Evolutionary conservation across 2,888 invertebrate genomes (phyloP), one percentile per base, ranked within the genome.

Genomic region (Hecatera dysodea): DNA sequence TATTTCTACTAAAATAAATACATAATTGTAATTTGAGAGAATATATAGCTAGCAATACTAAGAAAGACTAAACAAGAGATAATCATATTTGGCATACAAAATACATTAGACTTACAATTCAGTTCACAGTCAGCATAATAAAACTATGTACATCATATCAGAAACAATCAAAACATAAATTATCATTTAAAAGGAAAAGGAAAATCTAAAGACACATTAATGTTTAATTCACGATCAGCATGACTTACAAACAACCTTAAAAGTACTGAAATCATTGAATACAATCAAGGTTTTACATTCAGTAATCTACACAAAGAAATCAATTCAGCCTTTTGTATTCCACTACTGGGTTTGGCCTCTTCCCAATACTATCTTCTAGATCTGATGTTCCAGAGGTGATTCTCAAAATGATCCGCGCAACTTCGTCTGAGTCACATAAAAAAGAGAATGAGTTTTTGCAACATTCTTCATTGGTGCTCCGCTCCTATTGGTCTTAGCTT

Each of bases 111-210:
- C 17, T 12, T 8, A 50, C 2, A 56, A 67, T 22, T 9, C 19
- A 44, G 9, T 65, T 61, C 15, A 0, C 29, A 29, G 1, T 65
- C 50, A 39, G 3, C n/a, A 15, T 22, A 52, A 19, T 15, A 1
- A 9, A 42, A 36, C 4, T n/a, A 33, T n/a, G n/a, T n/a, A n/a
- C n/a, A 8, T 1, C 0, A 19, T 29, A 64, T 1, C 8, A n/a
- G 3, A 24, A 15, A 67, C 57, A 69, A 69, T 69, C 39, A n/a
- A 50, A 9, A 9, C 11, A 48, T 57, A 29, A 50, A 57, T 50
- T 19, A 42, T 6, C 8, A 33, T 39, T 6, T 1, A 50, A 48
- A 56, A 12, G 57, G 57, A 12, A 33, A 56, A 57, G 48, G 11
- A 33, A n/a, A 19, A 39, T 29, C 29, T 17, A 39, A 19, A 55